Evolutionary conservation across 2,888 invertebrate genomes (phyloP), one percentile per base, ranked within the genome.

Genomic region (Taenaris catops): DNA sequence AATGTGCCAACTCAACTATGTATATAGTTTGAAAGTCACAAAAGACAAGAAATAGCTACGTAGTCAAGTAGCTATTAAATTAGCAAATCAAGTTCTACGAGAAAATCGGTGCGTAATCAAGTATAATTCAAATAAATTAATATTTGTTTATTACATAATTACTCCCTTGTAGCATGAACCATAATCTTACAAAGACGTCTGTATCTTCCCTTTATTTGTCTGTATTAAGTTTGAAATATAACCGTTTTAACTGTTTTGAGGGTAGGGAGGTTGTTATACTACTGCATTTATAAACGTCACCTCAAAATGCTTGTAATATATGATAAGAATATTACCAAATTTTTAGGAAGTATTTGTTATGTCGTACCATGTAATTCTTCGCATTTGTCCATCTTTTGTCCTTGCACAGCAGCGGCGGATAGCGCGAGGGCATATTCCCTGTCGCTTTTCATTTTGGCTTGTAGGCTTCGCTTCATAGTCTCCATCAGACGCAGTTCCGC

Each of bases 401-500:
- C 95, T 69, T 95, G 94, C 32, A 90, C 88, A 21, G 94, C 94
- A 10, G 95, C 92, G n/a, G 93, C 90, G 36, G 91, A 91, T 35
- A 98, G 89, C 5, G 94, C 93, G 18, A 93, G 87, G 1, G 97
- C 95, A 73, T 98, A 98, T 63, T 98, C 97, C 51, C 94, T 90
- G 72, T 98, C 98, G 63, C 94, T 94, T 78, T 96, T 96, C 68
- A 96, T 93, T 83, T 97, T 95, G 51, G 93, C 91, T 51, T 92
- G 90, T 37, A 98, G 89, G 58, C 96, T 96, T 44, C 96, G 88
- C 62, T 94, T 93, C 92, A 98, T 96, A 46, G 93, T 93, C 66
- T 98, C 98, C 89, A 98, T 90, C 26, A 98, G 91, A 50, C 96
- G 91, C 38, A 98, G 89, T 81, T 98, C 98, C 8, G 96, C 95